phyloP scores from a whole-genome alignment of 2,797 vertebrate species.

The Acrossocheilus fasciatus region DNA sequence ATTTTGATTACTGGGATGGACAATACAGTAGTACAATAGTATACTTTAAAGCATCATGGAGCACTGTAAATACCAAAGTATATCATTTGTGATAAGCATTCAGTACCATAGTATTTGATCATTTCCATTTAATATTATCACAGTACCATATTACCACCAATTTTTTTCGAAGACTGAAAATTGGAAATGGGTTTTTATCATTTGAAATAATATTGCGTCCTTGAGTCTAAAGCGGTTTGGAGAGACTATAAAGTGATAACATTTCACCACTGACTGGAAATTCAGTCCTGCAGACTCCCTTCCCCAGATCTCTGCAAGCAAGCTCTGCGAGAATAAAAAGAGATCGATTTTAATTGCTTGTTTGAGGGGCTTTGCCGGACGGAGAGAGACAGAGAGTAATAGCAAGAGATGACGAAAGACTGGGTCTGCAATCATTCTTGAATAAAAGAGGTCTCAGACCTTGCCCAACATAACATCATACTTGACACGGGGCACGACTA shows the following conservation, averaged over 20 bases:
- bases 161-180: background rate
- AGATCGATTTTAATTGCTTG: conserved; percentile 59
- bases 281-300: conserved; percentile 26
- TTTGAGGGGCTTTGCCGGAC: conserved; percentile 48
- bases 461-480: conserved; percentile 29
- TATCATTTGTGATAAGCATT: background rate
- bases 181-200: conserved; percentile 26
- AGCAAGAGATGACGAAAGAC: conserved; percentile 45
- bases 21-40: background rate
- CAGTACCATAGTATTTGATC: background rate
- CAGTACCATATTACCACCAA: background rate
- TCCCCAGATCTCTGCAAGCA: conserved; percentile 32
- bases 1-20: background rate
- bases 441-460: conserved; percentile 42
- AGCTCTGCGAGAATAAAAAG: conserved; percentile 42
- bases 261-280: conserved; percentile 28
- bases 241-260: conserved; percentile 32
- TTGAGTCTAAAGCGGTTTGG: conserved; percentile 22
- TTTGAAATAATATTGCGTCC: background rate
- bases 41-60: background rate
- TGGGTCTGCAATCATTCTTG: conserved; percentile 41
- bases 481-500: conserved; percentile 35
- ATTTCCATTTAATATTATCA: background rate
- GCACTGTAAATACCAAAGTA: background rate
- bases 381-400: conserved; percentile 35